A percentile compares a stretch with the other conserved stretches of the same genome.
phyloP scores from a whole-genome alignment of 1,140 invertebrate species.

The Lethrus apterus region DNA sequence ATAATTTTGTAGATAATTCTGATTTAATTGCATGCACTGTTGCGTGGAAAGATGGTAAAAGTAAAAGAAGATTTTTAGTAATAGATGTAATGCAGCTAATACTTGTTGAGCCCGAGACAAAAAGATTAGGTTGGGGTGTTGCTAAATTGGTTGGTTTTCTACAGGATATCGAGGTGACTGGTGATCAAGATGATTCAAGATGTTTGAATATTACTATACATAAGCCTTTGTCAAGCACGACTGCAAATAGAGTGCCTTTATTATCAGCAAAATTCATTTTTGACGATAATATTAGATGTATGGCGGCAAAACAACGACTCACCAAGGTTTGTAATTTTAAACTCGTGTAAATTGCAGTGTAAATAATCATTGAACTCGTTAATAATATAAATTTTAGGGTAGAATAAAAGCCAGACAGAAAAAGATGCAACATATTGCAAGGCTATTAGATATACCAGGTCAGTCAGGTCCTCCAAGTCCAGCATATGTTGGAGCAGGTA shows the following conservation, averaged over 20 bases:
- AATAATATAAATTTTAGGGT: slow-evolving; percentile 53
- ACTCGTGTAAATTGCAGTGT: neutral
- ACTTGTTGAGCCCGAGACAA: slow-evolving; percentile 91
- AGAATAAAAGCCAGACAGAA: slow-evolving; percentile 90
- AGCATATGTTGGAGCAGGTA: slow-evolving; percentile 37
- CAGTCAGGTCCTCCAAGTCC: slow-evolving; percentile 49
- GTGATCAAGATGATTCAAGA: slow-evolving; percentile 94
- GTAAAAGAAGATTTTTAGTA: slow-evolving; percentile 86
- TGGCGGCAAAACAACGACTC: slow-evolving; percentile 84
- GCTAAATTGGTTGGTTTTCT: slow-evolving; percentile 88
- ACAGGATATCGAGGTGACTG: slow-evolving; percentile 74
- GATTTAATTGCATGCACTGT: slow-evolving; percentile 96
- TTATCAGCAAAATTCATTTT: slow-evolving; percentile 92
- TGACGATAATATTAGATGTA: slow-evolving; percentile 97
- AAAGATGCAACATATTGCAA: slow-evolving; percentile 92
- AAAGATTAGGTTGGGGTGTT: slow-evolving; percentile 91
- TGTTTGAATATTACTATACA: slow-evolving; percentile 93
- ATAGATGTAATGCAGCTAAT: slow-evolving; percentile 93
- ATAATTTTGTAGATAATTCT: slow-evolving; percentile 74
- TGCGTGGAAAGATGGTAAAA: slow-evolving; percentile 79
- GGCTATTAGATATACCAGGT: slow-evolving; percentile 75
- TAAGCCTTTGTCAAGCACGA: slow-evolving; percentile 58
- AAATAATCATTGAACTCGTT: neutral
- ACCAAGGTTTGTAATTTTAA: slow-evolving; percentile 53
- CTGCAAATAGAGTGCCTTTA: slow-evolving; percentile 64